A percentile compares a stretch with the other conserved stretches of the same genome.
Conservation (phyloP, 2,888 invertebrate genomes). For the Pteria penguin region DNA sequence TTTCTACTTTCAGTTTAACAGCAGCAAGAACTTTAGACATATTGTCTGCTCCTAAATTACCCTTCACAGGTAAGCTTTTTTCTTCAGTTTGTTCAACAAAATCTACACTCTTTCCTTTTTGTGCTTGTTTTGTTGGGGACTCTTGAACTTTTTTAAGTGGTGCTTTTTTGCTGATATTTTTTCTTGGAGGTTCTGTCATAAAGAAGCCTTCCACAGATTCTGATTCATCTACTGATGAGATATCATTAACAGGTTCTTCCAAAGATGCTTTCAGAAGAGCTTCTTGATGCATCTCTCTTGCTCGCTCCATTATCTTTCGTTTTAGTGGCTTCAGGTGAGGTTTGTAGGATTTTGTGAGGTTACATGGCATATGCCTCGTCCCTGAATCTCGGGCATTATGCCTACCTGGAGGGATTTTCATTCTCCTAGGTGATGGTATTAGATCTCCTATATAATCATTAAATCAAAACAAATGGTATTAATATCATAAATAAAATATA, state of each 20-base stretch:
- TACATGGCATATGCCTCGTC: conserved; percentile 72
- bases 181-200: conserved; percentile 54
- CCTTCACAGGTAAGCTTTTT: neutral
- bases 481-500: too few species aligned
- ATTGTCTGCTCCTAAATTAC: neutral
- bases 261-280: conserved; percentile 56
- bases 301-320: conserved; percentile 65
- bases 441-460: conserved; percentile 66
- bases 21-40: neutral
- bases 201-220: conserved; percentile 48
- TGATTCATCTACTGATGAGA: conserved; percentile 23
- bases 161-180: conserved; percentile 18
- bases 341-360: conserved; percentile 62
- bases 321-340: conserved; percentile 69
- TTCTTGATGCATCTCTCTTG: conserved; percentile 67
- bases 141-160: conserved; percentile 10
- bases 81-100: neutral
- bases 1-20: neutral
- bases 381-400: conserved; percentile 68
- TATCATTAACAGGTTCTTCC: conserved; percentile 37
- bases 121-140: neutral
- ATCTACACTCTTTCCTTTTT: neutral
- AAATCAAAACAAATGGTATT: too few species aligned
- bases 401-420: conserved; percentile 62
- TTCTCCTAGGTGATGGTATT: conserved; percentile 55